These are phyloP conservation scores for Phylloscopus collybita DNA, from an alignment of 2,797 vertebrate species.

Conservation along the genomic window DNA sequence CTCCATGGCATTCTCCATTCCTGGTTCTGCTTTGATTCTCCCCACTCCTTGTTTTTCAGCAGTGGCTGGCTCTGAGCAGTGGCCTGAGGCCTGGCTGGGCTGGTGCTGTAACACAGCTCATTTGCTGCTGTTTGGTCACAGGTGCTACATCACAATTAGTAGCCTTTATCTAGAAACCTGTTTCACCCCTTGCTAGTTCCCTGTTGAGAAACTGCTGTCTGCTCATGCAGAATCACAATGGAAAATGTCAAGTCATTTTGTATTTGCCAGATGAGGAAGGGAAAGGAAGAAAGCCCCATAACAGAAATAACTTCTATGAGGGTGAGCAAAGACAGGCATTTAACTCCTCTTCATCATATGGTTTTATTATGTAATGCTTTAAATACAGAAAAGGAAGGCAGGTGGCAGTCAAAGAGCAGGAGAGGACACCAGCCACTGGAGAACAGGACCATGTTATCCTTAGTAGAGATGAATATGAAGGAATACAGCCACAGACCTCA, in stretches of 20 bases:
- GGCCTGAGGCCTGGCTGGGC: neutral
- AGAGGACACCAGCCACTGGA: conserved; percentile 10
- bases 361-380: conserved; percentile 44
- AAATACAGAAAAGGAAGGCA: conserved; percentile 16
- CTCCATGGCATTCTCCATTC: neutral
- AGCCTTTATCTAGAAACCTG: neutral
- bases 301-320: conserved; percentile 44
- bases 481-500: neutral
- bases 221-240: neutral
- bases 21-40: neutral
- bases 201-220: neutral
- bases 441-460: neutral
- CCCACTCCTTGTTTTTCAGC: accelerated
- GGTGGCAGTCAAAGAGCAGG: conserved; percentile 42
- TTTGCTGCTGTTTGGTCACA: neutral
- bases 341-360: conserved; percentile 64
- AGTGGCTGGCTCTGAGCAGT: neutral
- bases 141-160: neutral
- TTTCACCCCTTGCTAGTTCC: neutral
- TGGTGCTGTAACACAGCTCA: accelerated
- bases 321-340: conserved; percentile 48
- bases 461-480: neutral
- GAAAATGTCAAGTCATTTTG: conserved; percentile 41
- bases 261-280: conserved; percentile 14
- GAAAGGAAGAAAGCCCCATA: conserved; percentile 38